Conservation (phyloP, 2,797 vertebrate genomes). For the Acanthopagrus latus region DNA sequence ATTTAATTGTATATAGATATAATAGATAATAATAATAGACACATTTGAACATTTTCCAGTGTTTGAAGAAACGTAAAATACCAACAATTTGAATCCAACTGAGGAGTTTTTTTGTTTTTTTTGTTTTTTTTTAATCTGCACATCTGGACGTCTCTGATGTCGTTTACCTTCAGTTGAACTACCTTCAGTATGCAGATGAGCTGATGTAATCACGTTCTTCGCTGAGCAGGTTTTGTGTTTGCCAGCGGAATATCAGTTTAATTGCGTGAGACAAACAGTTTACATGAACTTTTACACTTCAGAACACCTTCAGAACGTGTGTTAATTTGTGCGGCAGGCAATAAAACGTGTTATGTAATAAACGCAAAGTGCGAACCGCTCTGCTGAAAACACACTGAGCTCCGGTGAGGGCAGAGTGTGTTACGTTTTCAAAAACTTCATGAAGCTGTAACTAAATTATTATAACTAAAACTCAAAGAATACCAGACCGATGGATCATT, state of each 20-base stretch:
- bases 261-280: background rate
- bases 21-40: too few species aligned
- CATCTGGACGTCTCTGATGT: background rate
- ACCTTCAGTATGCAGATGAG: background rate
- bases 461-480: background rate
- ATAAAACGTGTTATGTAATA: slow-evolving; percentile 32
- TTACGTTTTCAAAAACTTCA: too few species aligned
- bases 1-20: too few species aligned
- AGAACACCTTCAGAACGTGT: background rate
- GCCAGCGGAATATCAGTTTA: slow-evolving; percentile 1
- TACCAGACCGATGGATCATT: background rate
- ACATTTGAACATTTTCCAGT: too few species aligned
- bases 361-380: slow-evolving; percentile 20
- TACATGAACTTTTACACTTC: background rate
- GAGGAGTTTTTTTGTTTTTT: too few species aligned
- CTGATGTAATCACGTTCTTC: background rate
- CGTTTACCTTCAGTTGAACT: background rate
- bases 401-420: background rate
- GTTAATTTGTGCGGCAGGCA: slow-evolving; percentile 21
- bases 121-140: too few species aligned
- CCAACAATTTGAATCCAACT: too few species aligned
- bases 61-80: too few species aligned
- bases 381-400: background rate
- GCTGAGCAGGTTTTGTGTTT: background rate
- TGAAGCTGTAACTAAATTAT: background rate